These are phyloP conservation scores for Neelides folsomi DNA, from an alignment of 2,888 invertebrate species.

Conservation along the genomic window DNA sequence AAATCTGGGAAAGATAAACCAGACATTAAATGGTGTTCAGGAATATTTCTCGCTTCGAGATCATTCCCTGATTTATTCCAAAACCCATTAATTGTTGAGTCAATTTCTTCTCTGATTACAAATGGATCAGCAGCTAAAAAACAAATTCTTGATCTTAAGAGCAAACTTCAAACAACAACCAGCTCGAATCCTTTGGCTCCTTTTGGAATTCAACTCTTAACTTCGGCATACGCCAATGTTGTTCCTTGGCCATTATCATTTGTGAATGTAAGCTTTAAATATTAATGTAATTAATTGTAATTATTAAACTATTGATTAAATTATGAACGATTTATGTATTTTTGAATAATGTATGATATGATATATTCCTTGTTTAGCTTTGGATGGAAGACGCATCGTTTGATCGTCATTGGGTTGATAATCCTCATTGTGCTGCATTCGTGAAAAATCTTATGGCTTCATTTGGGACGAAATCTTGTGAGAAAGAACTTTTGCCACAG, in stretches of 20 bases:
- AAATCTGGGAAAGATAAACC: constrained; percentile 63
- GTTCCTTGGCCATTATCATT: constrained; percentile 79
- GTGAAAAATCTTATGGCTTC: constrained; percentile 81
- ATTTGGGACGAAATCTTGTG: constrained; percentile 65
- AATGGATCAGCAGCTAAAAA: constrained; percentile 5
- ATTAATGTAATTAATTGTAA: neutral
- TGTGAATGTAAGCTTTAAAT: constrained; percentile 52
- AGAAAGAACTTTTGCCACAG: constrained; percentile 53
- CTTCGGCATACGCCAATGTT: constrained; percentile 5
- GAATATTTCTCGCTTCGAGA: constrained; percentile 45
- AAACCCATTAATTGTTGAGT: constrained; percentile 42
- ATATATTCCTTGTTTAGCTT: constrained; percentile 45
- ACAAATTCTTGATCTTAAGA: constrained; percentile 13
- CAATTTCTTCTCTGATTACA: constrained; percentile 54
- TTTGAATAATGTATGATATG: too few relatives aligned
- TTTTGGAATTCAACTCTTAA: constrained; percentile 12
- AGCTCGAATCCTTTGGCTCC: constrained; percentile 6
- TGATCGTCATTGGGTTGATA: constrained; percentile 87
- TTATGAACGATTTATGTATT: neutral
- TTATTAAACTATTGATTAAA: neutral
- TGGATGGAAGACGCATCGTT: constrained; percentile 90
- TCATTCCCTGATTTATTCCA: constrained; percentile 17
- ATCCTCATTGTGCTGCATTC: constrained; percentile 75
- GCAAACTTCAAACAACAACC: constrained; percentile 7
- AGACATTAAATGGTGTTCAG: constrained; percentile 61